These are phyloP conservation scores for Odontamblyopus lacepedii DNA, from an alignment of 2,797 vertebrate genomes.

Conservation along the genomic window DNA sequence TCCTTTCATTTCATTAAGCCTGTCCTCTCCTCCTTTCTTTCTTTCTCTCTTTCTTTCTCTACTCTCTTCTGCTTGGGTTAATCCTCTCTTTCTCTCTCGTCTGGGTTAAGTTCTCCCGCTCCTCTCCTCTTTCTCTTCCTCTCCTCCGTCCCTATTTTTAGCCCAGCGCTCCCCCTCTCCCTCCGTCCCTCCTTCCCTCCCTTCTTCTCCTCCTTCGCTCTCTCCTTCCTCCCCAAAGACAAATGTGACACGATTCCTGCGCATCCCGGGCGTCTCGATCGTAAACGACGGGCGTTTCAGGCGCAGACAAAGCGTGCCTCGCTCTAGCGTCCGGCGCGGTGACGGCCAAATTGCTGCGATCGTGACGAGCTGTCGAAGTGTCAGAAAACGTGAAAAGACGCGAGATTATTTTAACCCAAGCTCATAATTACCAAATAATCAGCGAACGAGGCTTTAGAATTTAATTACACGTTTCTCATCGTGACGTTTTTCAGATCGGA, in stretches of 20 bases:
- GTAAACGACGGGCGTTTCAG: not conserved
- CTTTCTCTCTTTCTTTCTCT: no score
- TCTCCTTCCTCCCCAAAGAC: conserved; percentile 44
- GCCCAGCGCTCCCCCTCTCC: not conserved
- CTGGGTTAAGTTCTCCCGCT: no score
- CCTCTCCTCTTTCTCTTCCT: not conserved
- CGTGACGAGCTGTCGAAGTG: not conserved
- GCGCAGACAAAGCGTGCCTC: not conserved
- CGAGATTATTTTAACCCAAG: not conserved
- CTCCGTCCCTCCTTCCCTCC: not conserved
- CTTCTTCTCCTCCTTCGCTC: conserved; percentile 5
- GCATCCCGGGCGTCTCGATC: not conserved
- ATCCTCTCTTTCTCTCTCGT: no score
- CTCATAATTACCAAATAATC: not conserved
- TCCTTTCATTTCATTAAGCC: no score
- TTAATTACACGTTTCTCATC: not conserved
- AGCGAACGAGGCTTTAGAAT: not conserved
- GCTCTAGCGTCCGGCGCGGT: not conserved
- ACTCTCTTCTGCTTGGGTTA: no score
- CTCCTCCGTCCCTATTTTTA: not conserved
- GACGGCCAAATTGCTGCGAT: not conserved
- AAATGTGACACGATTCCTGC: conserved; percentile 60
- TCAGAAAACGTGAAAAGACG: not conserved
- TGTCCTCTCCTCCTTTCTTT: no score
- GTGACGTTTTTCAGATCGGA: not conserved